These are phyloP conservation scores for Geotrypetes seraphini DNA, from an alignment of 2,797 vertebrate genomes.

Conservation along the genomic window DNA sequence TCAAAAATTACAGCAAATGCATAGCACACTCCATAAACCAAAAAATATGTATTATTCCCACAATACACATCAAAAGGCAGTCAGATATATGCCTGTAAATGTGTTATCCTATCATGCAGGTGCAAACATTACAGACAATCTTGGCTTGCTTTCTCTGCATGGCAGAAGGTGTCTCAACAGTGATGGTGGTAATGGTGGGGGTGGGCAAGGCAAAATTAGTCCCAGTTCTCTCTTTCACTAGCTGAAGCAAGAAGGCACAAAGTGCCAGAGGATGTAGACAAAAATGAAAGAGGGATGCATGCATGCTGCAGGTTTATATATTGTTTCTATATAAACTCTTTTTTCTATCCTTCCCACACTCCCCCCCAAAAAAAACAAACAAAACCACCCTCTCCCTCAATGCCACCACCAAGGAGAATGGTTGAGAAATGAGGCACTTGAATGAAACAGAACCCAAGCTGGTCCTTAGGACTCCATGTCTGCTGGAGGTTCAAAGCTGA, in stretches of 20 bases:
- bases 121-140: no score
- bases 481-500: conserved; percentile 80
- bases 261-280: conserved; percentile 24
- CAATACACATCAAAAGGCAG: no score
- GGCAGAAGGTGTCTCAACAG: no score
- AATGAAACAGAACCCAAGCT: conserved; percentile 41
- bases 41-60: no score
- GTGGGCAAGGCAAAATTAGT: no score
- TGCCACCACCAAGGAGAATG: conserved; percentile 57
- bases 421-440: conserved; percentile 84
- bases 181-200: no score
- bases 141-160: no score
- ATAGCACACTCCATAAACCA: not conserved
- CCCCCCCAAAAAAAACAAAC: conserved; percentile 32
- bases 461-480: conserved; percentile 89
- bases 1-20: conserved; percentile 13
- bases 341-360: conserved; percentile 35
- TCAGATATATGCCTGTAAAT: no score
- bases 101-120: no score
- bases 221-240: no score
- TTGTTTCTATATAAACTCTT: conserved; percentile 42
- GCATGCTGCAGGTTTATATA: conserved; percentile 41
- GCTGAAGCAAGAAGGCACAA: conserved; percentile 5
- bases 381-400: no score
- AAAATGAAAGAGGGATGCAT: conserved; percentile 42